These are phyloP conservation scores for Agelaius tricolor DNA, from an alignment of 2,113 vertebrate species.

Conservation along the genomic window DNA sequence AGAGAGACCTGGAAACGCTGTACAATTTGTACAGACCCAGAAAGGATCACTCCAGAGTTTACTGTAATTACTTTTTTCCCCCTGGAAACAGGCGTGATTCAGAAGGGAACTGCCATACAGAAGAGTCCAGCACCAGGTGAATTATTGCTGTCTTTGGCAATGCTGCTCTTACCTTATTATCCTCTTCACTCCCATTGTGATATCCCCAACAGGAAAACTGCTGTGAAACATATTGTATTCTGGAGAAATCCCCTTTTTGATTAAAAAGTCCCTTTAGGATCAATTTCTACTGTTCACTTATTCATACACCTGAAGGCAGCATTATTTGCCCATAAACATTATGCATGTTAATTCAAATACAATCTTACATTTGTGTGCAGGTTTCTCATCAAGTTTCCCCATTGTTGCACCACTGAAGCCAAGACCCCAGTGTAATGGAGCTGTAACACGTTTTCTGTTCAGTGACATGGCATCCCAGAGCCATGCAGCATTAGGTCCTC, in stretches of 20 bases:
- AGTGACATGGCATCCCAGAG: background rate
- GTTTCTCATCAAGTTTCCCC: background rate
- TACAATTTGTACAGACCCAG: background rate
- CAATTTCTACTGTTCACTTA: background rate
- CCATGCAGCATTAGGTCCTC: background rate
- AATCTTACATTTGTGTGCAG: background rate
- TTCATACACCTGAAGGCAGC: background rate
- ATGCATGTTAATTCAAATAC: background rate
- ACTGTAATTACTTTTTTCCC: too few relatives aligned
- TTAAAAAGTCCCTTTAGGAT: background rate
- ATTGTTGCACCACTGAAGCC: background rate
- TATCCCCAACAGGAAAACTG: background rate
- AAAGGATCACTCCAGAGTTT: background rate
- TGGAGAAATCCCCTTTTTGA: background rate
- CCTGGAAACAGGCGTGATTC: background rate
- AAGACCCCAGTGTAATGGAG: background rate
- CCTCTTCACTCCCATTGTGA: fast-evolving
- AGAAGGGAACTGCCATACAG: background rate
- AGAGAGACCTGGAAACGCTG: background rate
- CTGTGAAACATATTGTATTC: background rate
- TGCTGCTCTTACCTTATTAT: background rate
- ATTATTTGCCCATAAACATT: background rate
- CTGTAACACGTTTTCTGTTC: background rate
- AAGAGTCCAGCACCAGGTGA: background rate
- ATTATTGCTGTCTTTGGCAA: background rate